Conservation (phyloP, 2,888 invertebrate species). For the Ceraclea dissimilis region DNA sequence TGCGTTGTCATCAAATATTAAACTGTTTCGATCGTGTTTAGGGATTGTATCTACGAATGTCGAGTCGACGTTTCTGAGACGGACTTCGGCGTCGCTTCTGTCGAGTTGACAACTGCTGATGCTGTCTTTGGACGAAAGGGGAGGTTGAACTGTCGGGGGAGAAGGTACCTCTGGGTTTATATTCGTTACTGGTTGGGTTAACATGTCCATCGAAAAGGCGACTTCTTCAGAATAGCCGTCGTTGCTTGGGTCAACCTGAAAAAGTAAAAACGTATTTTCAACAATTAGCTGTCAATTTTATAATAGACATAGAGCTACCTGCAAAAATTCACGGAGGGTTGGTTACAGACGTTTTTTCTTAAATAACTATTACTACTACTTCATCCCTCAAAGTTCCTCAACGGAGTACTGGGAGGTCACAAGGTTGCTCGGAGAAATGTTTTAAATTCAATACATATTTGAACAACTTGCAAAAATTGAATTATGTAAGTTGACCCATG, state of each 20-base stretch:
- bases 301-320: not conserved
- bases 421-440: not conserved
- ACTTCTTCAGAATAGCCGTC: conserved; percentile 52
- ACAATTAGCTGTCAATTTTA: not conserved
- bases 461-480: too few relatives aligned
- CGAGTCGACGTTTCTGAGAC: conserved; percentile 2
- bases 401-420: too few relatives aligned
- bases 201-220: conserved; percentile 45
- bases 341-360: not conserved
- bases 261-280: conserved; percentile 24
- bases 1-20: conserved; percentile 16
- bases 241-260: conserved; percentile 50
- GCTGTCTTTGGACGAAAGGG: conserved; percentile 32
- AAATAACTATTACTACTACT: too few relatives aligned
- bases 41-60: conserved; percentile 31
- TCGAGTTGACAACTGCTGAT: conserved; percentile 32
- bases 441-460: too few relatives aligned
- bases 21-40: conserved; percentile 15
- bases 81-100: conserved; percentile 31
- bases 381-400: too few relatives aligned
- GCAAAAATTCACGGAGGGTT: too few relatives aligned
- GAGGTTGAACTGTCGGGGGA: conserved; percentile 37
- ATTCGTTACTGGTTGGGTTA: conserved; percentile 40
- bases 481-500: not conserved
- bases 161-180: conserved; percentile 43